Conservation (phyloP, 2,888 invertebrate species). For the Drosophila subsilvestris region DNA sequence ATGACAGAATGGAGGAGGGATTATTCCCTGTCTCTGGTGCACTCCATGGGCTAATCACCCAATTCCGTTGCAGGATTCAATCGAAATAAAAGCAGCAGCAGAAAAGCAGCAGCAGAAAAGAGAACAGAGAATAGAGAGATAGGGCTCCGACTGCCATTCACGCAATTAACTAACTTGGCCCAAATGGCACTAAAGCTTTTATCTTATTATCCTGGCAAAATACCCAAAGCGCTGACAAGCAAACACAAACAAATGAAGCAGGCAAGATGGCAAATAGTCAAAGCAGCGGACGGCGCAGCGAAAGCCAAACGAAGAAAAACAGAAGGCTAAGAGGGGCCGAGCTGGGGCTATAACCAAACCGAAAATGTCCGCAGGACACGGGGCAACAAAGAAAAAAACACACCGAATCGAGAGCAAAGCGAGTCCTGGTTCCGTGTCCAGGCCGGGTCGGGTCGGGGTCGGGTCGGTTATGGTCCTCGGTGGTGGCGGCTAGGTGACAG, state of each 20-base stretch:
- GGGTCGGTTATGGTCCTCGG: conserved; percentile 46
- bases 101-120: neutral
- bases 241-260: conserved; percentile 52
- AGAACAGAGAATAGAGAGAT: conserved; percentile 14
- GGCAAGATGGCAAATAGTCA: conserved; percentile 63
- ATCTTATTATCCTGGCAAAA: conserved; percentile 71
- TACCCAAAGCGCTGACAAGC: conserved; percentile 51
- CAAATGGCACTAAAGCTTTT: conserved; percentile 72
- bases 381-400: conserved; percentile 8
- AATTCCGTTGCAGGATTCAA: conserved; percentile 47
- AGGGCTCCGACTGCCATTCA: conserved; percentile 43
- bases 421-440: conserved; percentile 5
- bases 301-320: conserved; percentile 16
- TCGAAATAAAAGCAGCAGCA: conserved; percentile 35
- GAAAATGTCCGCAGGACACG: conserved; percentile 41
- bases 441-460: neutral
- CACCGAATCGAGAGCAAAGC: conserved; percentile 17
- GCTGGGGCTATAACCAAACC: conserved; percentile 4
- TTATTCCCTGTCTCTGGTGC: conserved; percentile 27
- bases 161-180: conserved; percentile 71
- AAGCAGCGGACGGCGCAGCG: conserved; percentile 31
- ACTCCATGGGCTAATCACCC: conserved; percentile 42
- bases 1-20: conserved; percentile 7
- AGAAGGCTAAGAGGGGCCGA: conserved; percentile 29
- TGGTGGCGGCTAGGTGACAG: conserved; percentile 57